Percentiles rank a stretch among this genome's conserved stretches.
These are phyloP conservation scores for Chironex yamaguchii DNA, from an alignment of 30 jellyfish, hydroid and myxozoan species.

Conservation along the genomic window DNA sequence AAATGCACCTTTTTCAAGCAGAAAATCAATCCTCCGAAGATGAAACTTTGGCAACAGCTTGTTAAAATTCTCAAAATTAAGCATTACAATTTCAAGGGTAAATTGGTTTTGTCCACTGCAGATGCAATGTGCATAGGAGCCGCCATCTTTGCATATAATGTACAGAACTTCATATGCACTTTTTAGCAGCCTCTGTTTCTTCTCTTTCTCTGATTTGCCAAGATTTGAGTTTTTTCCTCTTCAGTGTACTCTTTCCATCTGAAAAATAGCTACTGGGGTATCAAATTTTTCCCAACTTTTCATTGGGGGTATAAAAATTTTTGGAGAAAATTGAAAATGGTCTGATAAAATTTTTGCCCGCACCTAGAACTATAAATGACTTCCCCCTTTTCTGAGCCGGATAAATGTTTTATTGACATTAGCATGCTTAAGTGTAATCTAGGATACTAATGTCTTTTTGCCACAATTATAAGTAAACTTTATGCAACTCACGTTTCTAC, in stretches of 20 bases:
- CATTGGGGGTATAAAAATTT: too few species aligned
- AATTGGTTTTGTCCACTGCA: constrained; percentile 33
- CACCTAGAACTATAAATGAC: too few species aligned
- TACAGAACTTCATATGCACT: constrained; percentile 55
- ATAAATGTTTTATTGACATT: too few species aligned
- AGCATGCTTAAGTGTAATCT: too few species aligned
- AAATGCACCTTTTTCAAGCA: constrained; percentile 24
- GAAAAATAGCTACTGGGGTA: too few species aligned
- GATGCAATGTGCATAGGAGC: constrained; percentile 40
- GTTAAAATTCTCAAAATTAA: constrained; percentile 19
- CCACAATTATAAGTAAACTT: too few species aligned
- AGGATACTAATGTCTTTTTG: too few species aligned
- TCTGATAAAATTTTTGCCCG: too few species aligned
- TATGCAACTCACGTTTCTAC: too few species aligned
- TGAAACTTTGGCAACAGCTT: constrained; percentile 53
- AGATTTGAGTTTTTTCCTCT: constrained; percentile 32
- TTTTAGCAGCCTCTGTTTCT: constrained; percentile 33
- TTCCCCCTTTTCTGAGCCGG: too few species aligned
- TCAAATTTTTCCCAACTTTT: too few species aligned
- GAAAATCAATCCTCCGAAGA: constrained; percentile 49
- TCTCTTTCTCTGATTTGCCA: constrained; percentile 17
- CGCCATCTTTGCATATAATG: constrained; percentile 39
- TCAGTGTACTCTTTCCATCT: neutral
- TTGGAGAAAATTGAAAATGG: too few species aligned
- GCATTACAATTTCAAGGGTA: constrained; percentile 25